These are phyloP conservation scores for Hipposideros armiger DNA, from an alignment of 2,113 vertebrate species.

Conservation along the genomic window DNA sequence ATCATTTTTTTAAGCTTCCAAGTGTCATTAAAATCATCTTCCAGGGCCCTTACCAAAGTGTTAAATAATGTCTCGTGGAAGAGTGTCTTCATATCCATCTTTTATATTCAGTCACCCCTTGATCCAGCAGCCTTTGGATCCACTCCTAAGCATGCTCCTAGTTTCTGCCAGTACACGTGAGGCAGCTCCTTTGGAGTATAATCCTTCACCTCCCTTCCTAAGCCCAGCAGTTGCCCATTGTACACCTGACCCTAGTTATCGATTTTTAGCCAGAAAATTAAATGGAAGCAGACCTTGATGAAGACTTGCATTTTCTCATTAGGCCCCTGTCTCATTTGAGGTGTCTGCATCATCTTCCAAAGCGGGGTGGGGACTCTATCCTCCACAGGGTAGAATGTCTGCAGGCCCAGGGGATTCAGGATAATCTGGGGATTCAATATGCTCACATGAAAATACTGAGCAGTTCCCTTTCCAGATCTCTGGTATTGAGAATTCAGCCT, in stretches of 20 bases:
- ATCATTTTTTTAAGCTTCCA: conserved; percentile 1
- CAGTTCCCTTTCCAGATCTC: neutral
- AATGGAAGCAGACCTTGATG: neutral
- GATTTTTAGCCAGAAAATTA: neutral
- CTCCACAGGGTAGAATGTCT: neutral
- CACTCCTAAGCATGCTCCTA: neutral
- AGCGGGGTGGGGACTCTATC: fast-evolving
- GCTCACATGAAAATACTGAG: neutral
- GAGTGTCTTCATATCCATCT: neutral
- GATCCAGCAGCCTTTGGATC: neutral
- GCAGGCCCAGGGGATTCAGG: neutral
- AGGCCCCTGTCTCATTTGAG: neutral
- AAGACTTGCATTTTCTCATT: neutral
- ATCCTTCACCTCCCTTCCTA: neutral
- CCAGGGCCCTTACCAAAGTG: neutral
- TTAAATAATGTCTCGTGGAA: neutral
- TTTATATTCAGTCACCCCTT: neutral
- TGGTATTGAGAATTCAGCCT: neutral
- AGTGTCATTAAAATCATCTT: neutral
- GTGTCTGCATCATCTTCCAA: neutral
- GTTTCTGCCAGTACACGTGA: neutral
- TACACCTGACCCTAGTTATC: neutral
- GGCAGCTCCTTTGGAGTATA: neutral
- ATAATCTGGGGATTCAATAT: neutral
- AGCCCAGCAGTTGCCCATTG: neutral